Evolutionary conservation across 2,113 vertebrate genomes (phyloP).

Genomic region (Verasper variegatus): DNA sequence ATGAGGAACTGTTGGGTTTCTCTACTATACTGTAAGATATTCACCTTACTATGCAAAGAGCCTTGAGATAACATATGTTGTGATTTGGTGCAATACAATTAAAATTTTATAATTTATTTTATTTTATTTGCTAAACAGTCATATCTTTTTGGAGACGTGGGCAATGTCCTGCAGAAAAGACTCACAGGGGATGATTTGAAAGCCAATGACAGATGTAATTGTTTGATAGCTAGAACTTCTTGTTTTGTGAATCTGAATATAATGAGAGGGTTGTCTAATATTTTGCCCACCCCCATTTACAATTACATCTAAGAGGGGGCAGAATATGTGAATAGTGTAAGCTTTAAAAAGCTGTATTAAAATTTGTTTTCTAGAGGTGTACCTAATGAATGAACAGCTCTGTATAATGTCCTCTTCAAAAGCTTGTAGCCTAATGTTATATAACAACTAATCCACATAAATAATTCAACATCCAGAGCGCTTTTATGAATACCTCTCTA

Average conservation of each 20-base stretch:
- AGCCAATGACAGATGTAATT: too few relatives aligned
- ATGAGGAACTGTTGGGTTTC: too few relatives aligned
- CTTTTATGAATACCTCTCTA: conserved; percentile 15
- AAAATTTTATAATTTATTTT: too few relatives aligned
- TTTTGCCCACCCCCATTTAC: background rate
- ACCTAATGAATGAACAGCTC: background rate
- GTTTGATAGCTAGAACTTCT: too few relatives aligned
- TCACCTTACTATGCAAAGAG: too few relatives aligned
- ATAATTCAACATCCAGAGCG: conserved; percentile 27
- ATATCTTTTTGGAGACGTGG: background rate
- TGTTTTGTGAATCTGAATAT: too few relatives aligned
- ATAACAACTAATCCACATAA: conserved; percentile 25
- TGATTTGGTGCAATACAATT: too few relatives aligned
- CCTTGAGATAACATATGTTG: too few relatives aligned
- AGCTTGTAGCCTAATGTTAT: conserved; percentile 11
- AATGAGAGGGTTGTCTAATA: too few relatives aligned
- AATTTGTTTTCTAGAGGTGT: background rate
- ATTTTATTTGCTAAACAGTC: background rate
- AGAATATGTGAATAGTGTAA: background rate
- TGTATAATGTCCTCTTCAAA: background rate
- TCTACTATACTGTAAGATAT: too few relatives aligned
- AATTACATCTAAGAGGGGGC: background rate
- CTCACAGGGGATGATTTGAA: background rate
- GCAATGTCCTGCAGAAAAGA: background rate
- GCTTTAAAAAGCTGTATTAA: background rate